Percentiles rank a stretch among this genome's conserved stretches.
Conservation (phyloP, 2,888 invertebrate species). For the Nezara viridula region DNA sequence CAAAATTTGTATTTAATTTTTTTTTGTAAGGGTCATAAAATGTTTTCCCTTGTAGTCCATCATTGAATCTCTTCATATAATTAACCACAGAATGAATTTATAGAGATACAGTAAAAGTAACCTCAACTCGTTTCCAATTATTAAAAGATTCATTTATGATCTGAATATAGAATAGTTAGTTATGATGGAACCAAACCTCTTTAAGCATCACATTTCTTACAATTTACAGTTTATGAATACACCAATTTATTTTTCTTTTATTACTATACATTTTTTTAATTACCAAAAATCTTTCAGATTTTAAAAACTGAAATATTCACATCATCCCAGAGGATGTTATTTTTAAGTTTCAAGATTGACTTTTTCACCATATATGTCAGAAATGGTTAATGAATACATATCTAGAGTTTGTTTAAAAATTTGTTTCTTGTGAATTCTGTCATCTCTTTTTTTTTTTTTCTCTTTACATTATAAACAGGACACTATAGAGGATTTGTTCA, state of each 20-base stretch:
- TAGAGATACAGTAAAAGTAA: background rate
- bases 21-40: background rate
- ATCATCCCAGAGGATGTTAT: background rate
- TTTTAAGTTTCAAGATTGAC: constrained; percentile 5
- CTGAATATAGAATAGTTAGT: background rate
- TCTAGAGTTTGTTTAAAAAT: background rate
- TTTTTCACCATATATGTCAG: background rate
- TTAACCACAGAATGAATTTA: background rate
- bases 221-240: background rate
- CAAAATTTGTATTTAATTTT: background rate
- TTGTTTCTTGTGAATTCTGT: constrained; percentile 2
- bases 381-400: background rate
- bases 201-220: background rate
- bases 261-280: background rate
- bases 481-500: constrained; percentile 46
- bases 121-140: background rate
- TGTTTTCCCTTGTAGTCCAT: background rate
- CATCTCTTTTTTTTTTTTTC: constrained; percentile 36
- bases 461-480: constrained; percentile 33
- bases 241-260: background rate
- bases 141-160: background rate
- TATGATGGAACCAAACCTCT: background rate
- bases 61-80: constrained; percentile 1
- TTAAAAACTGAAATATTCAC: background rate
- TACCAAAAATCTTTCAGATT: constrained; percentile 11